A percentile compares a stretch with the other conserved stretches of the same genome.
Conservation (phyloP, 2,797 vertebrate genomes). For the Melanogrammus aeglefinus region DNA sequence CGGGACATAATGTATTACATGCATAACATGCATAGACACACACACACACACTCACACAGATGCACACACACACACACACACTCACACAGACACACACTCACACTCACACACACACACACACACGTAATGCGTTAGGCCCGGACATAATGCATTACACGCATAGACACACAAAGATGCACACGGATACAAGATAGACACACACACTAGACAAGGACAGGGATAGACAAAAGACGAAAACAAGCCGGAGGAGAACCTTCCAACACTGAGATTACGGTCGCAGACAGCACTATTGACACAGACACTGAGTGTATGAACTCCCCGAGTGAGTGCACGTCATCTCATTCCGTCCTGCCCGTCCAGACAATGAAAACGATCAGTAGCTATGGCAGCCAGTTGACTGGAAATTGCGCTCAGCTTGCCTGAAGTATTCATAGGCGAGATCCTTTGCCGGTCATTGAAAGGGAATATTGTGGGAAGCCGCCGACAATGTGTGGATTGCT, state of each 20-base stretch:
- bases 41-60: slow-evolving; percentile 1
- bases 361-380: neutral
- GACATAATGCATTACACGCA: neutral
- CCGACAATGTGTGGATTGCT: no score
- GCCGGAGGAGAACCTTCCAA: neutral
- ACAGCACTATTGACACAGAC: neutral
- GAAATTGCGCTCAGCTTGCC: neutral
- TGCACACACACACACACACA: no score
- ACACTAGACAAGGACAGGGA: neutral
- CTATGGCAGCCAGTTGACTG: slow-evolving; percentile 2
- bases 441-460: neutral
- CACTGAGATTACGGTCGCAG: neutral
- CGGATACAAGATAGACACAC: neutral
- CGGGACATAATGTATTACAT: neutral
- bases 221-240: neutral
- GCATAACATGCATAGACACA: neutral
- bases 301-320: neutral
- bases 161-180: neutral
- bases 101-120: neutral
- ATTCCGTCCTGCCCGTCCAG: neutral
- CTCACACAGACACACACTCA: slow-evolving; percentile 3
- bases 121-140: neutral
- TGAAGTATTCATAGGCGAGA: neutral
- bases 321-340: neutral
- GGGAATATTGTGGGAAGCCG: neutral